Evolutionary conservation across 2,113 vertebrate genomes (phyloP), one percentile per base, ranked within the genome.

Genomic region (Excalfactoria chinensis): DNA sequence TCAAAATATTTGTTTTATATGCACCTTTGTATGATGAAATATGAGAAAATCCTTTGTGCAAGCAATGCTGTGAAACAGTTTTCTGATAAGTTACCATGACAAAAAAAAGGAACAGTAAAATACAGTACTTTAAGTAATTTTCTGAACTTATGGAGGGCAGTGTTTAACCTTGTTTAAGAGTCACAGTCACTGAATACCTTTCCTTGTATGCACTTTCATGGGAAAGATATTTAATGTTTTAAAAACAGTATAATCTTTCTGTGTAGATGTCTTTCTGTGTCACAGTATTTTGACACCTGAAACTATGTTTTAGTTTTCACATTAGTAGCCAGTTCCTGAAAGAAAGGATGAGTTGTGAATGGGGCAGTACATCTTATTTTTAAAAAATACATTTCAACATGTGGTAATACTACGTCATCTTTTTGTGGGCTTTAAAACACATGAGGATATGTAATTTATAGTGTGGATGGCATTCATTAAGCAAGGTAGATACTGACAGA

Each of bases 61-160:
- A 53, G 16, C 8, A 53, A 28, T 30, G 96, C 99, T 99, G 96
- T 25, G 96, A 97, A 81, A 90, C 51, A 68, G 78, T 73, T 60
- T n/a, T 6, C 7, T 62, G 46, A 83, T 63, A 88, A 90, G 51
- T 26, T 86, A 84, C 13, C 3, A 11, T 17, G 22, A 48, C 44
- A 79, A 87, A 93, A 26, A 26, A 78, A 67, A 34, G 6, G 32
- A 85, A 35, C 8, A 78, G 53, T 71, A 58, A 48, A 63, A 76
- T 48, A 56, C 13, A 35, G 26, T 26, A 37, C 32, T 87, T 84
- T 5, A 26, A 74, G 59, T 11, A n/a, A 69, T 72, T 72, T 69
- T 25, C 58, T 82, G 28, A 70, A 48, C 25, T 53, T 69, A 16
- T 14, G 62, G 26, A 43, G 25, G 63, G 13, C 37, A 37, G 62